Percentiles rank a stretch among this genome's conserved stretches.
phyloP scores from a whole-genome alignment of 2,888 invertebrate genomes.

The Acrocyrtus sp. region DNA sequence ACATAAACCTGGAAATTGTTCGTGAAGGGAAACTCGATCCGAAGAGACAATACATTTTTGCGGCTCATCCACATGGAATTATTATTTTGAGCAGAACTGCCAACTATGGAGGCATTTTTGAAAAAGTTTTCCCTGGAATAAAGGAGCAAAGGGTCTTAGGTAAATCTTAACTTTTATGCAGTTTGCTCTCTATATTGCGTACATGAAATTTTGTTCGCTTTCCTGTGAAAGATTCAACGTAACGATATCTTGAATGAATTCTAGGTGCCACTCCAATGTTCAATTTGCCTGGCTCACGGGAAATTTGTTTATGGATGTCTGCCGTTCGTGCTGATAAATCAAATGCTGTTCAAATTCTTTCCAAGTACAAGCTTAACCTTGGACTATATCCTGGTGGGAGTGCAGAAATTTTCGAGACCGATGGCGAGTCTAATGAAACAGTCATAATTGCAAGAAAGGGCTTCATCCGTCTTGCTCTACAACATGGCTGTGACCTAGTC shows the following conservation, averaged over 20 bases:
- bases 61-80: slow-evolving; percentile 45
- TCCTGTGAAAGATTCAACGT: background rate
- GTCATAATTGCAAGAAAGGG: slow-evolving; percentile 48
- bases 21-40: slow-evolving; percentile 42
- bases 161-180: background rate
- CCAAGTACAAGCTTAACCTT: slow-evolving; percentile 26
- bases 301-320: slow-evolving; percentile 45
- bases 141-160: slow-evolving; percentile 41
- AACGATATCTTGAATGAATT: background rate
- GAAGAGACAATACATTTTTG: slow-evolving; percentile 43
- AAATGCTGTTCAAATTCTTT: slow-evolving; percentile 27
- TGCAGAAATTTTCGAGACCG: slow-evolving; percentile 48
- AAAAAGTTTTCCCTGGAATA: slow-evolving; percentile 39
- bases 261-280: slow-evolving; percentile 46
- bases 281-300: slow-evolving; percentile 37
- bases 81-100: slow-evolving; percentile 30
- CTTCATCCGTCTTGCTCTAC: slow-evolving; percentile 43
- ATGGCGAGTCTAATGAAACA: slow-evolving; percentile 37
- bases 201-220: background rate
- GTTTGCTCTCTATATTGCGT: background rate
- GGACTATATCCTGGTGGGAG: slow-evolving; percentile 42
- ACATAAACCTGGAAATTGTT: slow-evolving; percentile 37
- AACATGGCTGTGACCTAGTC: slow-evolving; percentile 45
- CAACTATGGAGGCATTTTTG: slow-evolving; percentile 40
- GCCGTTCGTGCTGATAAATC: slow-evolving; percentile 46